A percentile compares a stretch with the other conserved stretches of the same genome.
These are phyloP conservation scores for Heliothis virescens DNA, from an alignment of 1,140 invertebrate genomes.

Conservation along the genomic window DNA sequence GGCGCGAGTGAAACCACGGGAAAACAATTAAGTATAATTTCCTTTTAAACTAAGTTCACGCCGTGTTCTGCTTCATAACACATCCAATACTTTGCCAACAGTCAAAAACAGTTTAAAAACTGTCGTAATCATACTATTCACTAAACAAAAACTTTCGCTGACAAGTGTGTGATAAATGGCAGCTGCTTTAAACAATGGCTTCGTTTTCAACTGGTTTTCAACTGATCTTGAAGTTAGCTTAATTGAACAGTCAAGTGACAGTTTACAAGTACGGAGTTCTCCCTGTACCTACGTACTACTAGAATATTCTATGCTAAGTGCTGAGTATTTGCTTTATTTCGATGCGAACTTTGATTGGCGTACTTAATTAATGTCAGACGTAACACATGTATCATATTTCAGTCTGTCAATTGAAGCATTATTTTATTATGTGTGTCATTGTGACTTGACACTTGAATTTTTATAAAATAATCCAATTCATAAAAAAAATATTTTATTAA, in stretches of 20 bases:
- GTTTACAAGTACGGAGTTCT: background rate
- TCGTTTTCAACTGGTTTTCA: slow-evolving; percentile 31
- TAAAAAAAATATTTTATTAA: no score
- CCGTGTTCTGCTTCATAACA: background rate
- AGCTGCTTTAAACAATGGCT: slow-evolving; percentile 18
- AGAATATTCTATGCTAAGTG: slow-evolving; percentile 3
- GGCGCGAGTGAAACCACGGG: no score
- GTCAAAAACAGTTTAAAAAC: slow-evolving; percentile 10
- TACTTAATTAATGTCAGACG: background rate
- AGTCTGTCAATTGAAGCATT: no score
- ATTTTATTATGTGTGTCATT: no score
- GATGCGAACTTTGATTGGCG: background rate
- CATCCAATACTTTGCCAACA: background rate
- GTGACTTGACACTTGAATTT: no score
- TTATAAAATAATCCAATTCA: no score
- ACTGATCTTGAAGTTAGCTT: slow-evolving; percentile 39
- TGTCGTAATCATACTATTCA: slow-evolving; percentile 14
- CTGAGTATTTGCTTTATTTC: slow-evolving; percentile 12
- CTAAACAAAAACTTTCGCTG: slow-evolving; percentile 17
- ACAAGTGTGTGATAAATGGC: slow-evolving; percentile 28
- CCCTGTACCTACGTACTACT: background rate
- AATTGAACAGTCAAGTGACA: slow-evolving; percentile 42
- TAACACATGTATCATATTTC: background rate
- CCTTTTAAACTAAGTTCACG: no score
- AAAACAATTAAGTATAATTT: no score